phyloP scores from a whole-genome alignment of 2,113 vertebrate genomes.

The Notothenia coriiceps region DNA sequence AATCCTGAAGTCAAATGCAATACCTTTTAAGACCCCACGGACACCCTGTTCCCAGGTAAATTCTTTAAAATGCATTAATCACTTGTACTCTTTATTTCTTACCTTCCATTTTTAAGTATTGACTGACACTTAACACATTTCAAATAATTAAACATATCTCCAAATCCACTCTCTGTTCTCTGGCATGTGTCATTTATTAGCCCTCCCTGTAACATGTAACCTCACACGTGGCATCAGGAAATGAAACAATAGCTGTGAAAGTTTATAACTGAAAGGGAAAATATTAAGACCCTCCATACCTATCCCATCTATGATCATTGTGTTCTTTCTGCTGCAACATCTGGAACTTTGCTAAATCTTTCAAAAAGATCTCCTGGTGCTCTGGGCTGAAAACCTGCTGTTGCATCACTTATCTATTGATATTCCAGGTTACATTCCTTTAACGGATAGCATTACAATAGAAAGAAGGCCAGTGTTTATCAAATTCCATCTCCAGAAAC shows the following conservation, averaged over 20 bases:
- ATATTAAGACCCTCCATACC: background rate
- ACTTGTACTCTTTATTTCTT: background rate
- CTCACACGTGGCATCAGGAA: background rate
- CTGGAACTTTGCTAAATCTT: slow-evolving; percentile 38
- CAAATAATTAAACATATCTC: background rate
- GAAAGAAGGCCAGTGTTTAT: slow-evolving; percentile 46
- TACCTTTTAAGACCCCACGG: too few relatives aligned
- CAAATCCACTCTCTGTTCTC: background rate
- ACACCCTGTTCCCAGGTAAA: background rate
- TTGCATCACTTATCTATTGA: slow-evolving; percentile 5
- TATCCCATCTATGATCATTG: background rate
- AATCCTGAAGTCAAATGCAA: too few relatives aligned
- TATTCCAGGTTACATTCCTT: slow-evolving; percentile 52
- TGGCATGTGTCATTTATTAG: background rate
- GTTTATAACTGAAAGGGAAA: background rate
- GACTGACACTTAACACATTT: background rate
- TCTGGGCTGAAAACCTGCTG: slow-evolving; percentile 30
- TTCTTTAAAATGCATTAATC: background rate
- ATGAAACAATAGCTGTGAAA: background rate
- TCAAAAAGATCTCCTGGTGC: slow-evolving; percentile 15
- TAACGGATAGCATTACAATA: slow-evolving; percentile 10
- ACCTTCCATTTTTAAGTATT: background rate
- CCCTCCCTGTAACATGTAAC: background rate
- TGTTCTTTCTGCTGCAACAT: slow-evolving; percentile 14
- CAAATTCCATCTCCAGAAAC: slow-evolving; percentile 1